Evolutionary conservation across 2,888 invertebrate species (phyloP).

Genomic region (Harpalus rufipes): DNA sequence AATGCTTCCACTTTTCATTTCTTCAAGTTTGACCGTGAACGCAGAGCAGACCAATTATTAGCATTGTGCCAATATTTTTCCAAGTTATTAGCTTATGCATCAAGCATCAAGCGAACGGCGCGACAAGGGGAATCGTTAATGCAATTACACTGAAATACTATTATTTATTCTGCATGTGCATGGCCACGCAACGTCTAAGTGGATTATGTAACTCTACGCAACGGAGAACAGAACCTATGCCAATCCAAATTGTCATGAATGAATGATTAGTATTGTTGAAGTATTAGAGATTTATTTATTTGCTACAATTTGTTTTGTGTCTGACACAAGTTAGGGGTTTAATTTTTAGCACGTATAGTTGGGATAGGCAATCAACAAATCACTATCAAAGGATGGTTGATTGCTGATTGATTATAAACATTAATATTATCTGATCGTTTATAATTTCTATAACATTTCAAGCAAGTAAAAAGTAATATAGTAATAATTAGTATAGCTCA

Average conservation of each 20-base stretch:
- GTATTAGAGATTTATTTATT: not conserved
- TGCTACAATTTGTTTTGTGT: not conserved
- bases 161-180: constrained; percentile 70
- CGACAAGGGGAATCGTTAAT: constrained; percentile 69
- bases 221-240: constrained; percentile 8
- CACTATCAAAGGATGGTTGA: too few species aligned
- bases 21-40: constrained; percentile 48
- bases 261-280: constrained; percentile 6
- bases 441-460: too few species aligned
- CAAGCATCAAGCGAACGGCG: constrained; percentile 38
- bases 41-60: constrained; percentile 62
- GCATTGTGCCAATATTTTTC: constrained; percentile 70
- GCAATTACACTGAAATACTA: constrained; percentile 70
- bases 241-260: constrained; percentile 20
- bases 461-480: too few species aligned
- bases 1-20: constrained; percentile 13
- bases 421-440: too few species aligned
- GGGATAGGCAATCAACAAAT: too few species aligned
- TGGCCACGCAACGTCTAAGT: constrained; percentile 69
- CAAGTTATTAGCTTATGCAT: constrained; percentile 70
- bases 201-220: constrained; percentile 69
- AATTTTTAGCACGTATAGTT: too few species aligned
- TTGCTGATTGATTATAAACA: too few species aligned
- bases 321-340: too few species aligned
- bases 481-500: too few species aligned